phyloP scores from a whole-genome alignment of 2,888 invertebrate genomes.

The Ypsolopha scabrella region DNA sequence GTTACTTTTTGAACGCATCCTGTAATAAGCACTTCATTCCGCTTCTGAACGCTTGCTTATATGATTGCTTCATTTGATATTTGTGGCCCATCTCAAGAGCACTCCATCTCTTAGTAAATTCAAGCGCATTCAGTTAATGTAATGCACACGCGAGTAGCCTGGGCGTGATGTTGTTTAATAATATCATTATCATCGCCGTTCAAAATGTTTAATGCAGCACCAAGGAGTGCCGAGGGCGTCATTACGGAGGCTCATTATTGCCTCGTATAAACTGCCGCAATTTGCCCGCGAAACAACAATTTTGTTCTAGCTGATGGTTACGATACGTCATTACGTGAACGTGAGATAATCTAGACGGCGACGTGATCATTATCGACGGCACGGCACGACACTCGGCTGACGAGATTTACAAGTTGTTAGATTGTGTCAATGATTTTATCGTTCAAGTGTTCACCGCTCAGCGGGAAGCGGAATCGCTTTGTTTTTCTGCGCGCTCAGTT shows the following conservation, averaged over 20 bases:
- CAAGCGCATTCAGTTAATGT: not conserved
- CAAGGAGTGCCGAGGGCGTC: not conserved
- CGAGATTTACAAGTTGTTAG: not conserved
- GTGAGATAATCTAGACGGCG: conserved; percentile 7
- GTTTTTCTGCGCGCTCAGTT: too few relatives aligned
- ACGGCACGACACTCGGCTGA: not conserved
- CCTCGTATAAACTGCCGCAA: conserved; percentile 1
- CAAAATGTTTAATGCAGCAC: not conserved
- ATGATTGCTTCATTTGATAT: too few relatives aligned
- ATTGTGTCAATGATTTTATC: not conserved
- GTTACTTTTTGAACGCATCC: too few relatives aligned
- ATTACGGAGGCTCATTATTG: conserved; percentile 1
- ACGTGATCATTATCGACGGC: not conserved
- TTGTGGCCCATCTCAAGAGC: too few relatives aligned
- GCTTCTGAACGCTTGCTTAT: too few relatives aligned
- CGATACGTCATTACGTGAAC: conserved; percentile 28
- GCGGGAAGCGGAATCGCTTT: too few relatives aligned
- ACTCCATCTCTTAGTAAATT: too few relatives aligned
- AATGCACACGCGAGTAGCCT: conserved; percentile 6
- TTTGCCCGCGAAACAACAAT: conserved; percentile 21
- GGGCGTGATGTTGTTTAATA: conserved; percentile 1
- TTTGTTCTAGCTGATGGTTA: conserved; percentile 26
- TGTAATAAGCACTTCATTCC: too few relatives aligned
- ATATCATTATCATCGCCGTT: conserved; percentile 1
- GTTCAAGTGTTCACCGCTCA: too few relatives aligned